phyloP scores from a whole-genome alignment of 2,797 vertebrate genomes.

The Threskiornis aethiopicus region DNA sequence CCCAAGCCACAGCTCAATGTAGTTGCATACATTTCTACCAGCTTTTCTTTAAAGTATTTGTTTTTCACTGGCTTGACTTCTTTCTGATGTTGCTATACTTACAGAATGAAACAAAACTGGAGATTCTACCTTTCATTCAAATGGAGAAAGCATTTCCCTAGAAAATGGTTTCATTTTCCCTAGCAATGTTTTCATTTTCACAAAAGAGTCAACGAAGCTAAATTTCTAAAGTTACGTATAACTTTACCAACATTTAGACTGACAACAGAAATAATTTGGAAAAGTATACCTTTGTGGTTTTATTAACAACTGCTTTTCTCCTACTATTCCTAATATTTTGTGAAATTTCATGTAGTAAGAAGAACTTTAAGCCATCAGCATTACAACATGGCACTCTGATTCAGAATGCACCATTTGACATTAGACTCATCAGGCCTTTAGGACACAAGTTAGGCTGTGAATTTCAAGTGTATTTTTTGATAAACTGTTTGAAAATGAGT shows the following conservation, averaged over 20 bases:
- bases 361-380: not conserved
- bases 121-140: not conserved
- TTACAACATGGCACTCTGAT: not conserved
- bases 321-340: not conserved
- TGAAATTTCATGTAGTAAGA: not conserved
- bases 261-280: not conserved
- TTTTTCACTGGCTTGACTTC: not conserved
- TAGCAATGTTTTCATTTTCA: not conserved
- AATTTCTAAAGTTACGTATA: not conserved
- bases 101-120: not conserved
- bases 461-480: constrained; percentile 33
- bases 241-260: not conserved
- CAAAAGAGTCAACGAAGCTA: not conserved
- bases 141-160: not conserved
- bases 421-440: not conserved
- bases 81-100: not conserved
- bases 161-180: not conserved
- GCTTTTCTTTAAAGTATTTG: not conserved
- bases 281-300: not conserved
- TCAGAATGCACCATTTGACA: not conserved
- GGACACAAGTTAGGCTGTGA: not conserved
- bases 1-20: not conserved
- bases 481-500: constrained; percentile 3
- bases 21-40: not conserved
- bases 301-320: not conserved